Evolutionary conservation across 2,113 vertebrate species (phyloP).

Genomic region (Elgaria multicarinata): DNA sequence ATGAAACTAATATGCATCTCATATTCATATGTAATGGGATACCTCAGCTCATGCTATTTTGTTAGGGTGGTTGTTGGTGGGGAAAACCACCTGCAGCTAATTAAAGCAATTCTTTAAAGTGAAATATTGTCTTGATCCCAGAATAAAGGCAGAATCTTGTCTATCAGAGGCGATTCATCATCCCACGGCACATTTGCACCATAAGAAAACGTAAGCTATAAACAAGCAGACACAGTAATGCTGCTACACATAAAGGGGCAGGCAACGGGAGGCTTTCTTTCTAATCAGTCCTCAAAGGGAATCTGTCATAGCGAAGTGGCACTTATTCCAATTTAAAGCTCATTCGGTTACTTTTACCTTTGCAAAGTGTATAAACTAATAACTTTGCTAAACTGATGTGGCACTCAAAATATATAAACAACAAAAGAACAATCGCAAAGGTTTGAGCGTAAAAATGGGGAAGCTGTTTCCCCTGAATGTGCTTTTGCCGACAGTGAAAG

Average conservation of each 20-base stretch:
- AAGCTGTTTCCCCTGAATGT: slow-evolving; percentile 50
- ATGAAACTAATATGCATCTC: slow-evolving; percentile 74
- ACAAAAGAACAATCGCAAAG: slow-evolving; percentile 55
- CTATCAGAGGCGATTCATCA: slow-evolving; percentile 63
- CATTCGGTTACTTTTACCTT: slow-evolving; percentile 78
- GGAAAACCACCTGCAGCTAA: slow-evolving; percentile 62
- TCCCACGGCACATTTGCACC: slow-evolving; percentile 42
- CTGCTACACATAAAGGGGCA: slow-evolving; percentile 69
- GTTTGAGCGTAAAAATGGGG: not conserved
- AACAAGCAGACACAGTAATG: slow-evolving; percentile 73
- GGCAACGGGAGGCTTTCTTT: slow-evolving; percentile 76
- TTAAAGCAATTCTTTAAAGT: slow-evolving; percentile 73
- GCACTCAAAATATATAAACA: slow-evolving; percentile 71
- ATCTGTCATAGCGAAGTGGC: slow-evolving; percentile 81
- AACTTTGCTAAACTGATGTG: slow-evolving; percentile 79
- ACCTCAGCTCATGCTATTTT: slow-evolving; percentile 77
- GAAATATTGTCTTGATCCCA: slow-evolving; percentile 73
- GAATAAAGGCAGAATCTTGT: slow-evolving; percentile 50
- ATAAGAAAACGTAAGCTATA: slow-evolving; percentile 75
- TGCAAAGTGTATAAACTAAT: slow-evolving; percentile 82
- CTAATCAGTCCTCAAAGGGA: slow-evolving; percentile 85
- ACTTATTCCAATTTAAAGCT: slow-evolving; percentile 86
- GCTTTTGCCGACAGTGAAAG: slow-evolving; percentile 35
- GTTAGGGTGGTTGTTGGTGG: slow-evolving; percentile 59
- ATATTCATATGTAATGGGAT: slow-evolving; percentile 70